Conservation (phyloP, 2,113 vertebrate genomes). For the Podiceps cristatus region DNA sequence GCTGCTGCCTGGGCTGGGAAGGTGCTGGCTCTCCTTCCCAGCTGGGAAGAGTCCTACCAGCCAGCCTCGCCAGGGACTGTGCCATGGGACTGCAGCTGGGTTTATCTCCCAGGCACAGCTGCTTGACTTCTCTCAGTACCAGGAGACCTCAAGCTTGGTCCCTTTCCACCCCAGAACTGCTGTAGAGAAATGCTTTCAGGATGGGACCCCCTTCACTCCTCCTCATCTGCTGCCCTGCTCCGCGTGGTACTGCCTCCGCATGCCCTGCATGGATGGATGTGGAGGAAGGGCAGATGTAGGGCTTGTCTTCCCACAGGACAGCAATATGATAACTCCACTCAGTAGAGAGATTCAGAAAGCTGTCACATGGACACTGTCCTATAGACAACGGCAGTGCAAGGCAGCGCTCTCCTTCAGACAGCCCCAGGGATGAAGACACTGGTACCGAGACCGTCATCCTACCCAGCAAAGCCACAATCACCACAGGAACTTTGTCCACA, state of each 20-base stretch:
- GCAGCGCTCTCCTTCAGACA: not conserved
- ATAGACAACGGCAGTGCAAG: not conserved
- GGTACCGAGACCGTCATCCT: rapidly evolving
- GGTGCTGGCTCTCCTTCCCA: not conserved
- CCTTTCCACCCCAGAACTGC: not conserved
- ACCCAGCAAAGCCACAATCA: not conserved
- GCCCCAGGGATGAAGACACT: not conserved
- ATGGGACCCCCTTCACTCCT: rapidly evolving
- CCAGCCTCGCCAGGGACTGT: not conserved
- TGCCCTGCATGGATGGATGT: not conserved
- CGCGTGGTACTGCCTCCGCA: rapidly evolving
- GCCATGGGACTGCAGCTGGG: rapidly evolving
- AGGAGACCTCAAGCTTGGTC: not conserved
- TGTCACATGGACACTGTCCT: rapidly evolving
- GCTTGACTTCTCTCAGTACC: not conserved
- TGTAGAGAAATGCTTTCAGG: not conserved
- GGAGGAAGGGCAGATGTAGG: not conserved
- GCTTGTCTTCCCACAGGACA: not conserved
- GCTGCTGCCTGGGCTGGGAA: not conserved
- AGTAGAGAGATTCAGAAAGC: not conserved
- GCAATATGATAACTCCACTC: not conserved
- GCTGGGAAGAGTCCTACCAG: not conserved
- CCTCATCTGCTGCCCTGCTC: rapidly evolving
- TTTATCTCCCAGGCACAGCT: not conserved
- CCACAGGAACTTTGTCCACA: rapidly evolving